phyloP scores from a whole-genome alignment of 2,888 invertebrate species.

The Caenorhabditis angaria region DNA sequence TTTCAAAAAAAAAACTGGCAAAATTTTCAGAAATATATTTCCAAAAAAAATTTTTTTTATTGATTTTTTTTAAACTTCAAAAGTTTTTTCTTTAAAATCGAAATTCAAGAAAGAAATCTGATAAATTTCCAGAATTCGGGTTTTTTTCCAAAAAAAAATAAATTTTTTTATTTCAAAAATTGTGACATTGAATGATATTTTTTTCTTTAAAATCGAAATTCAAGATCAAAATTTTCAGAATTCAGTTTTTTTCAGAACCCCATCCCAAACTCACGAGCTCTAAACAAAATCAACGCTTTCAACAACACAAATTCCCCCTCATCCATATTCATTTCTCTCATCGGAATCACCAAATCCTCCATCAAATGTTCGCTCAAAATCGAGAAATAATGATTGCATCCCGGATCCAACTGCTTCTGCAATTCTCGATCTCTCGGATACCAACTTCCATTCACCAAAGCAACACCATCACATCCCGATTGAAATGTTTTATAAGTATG shows the following conservation, averaged over 20 bases:
- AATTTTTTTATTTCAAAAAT: no score
- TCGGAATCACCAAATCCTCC: constrained; percentile 60
- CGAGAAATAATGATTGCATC: constrained; percentile 62
- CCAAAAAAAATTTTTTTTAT: no score
- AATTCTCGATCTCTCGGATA: constrained; percentile 60
- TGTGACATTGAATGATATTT: not conserved
- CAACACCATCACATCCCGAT: constrained; percentile 61
- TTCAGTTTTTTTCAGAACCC: not conserved
- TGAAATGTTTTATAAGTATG: constrained; percentile 62
- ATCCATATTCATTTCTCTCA: constrained; percentile 63
- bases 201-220: no score
- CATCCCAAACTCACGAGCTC: constrained; percentile 57
- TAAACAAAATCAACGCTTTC: constrained; percentile 59
- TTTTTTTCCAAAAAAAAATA: no score
- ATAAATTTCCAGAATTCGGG: no score
- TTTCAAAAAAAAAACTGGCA: no score
- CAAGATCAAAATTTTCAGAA: not conserved
- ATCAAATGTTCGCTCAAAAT: constrained; percentile 61
- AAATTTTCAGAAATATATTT: no score
- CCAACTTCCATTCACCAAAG: constrained; percentile 62
- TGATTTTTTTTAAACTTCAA: no score
- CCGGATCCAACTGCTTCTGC: constrained; percentile 56
- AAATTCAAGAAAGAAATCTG: no score
- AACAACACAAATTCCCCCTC: constrained; percentile 63
- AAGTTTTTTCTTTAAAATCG: no score